phyloP scores from a whole-genome alignment of 1,140 invertebrate genomes.

The Drosophila sp. region DNA sequence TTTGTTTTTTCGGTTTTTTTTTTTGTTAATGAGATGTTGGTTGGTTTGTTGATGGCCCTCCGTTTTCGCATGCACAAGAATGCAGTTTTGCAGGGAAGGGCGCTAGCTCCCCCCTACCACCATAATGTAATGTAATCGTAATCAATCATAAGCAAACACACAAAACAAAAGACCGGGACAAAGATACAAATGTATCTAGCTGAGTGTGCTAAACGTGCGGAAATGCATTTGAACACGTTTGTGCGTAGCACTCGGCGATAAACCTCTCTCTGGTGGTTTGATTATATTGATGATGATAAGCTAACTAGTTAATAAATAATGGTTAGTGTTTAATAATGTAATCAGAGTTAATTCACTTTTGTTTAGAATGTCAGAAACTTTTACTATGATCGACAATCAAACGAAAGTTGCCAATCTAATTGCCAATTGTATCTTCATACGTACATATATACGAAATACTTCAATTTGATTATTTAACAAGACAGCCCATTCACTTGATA shows the following conservation, averaged over 20 bases:
- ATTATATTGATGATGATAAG: constrained; percentile 13
- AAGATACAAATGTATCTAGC: constrained; percentile 45
- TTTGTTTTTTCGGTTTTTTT: constrained; percentile 31
- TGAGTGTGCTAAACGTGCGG: constrained; percentile 44
- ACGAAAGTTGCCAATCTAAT: constrained; percentile 46
- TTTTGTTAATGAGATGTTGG: constrained; percentile 30
- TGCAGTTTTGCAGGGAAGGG: constrained; percentile 25
- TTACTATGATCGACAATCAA: constrained; percentile 67
- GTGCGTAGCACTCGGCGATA: constrained; percentile 60
- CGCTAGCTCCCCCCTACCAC: too few species aligned
- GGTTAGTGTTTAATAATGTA: constrained; percentile 29
- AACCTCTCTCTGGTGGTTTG: constrained; percentile 24
- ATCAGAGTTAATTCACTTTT: constrained; percentile 53
- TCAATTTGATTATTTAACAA: constrained; percentile 38
- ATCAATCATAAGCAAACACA: constrained; percentile 52
- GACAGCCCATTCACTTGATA: constrained; percentile 12
- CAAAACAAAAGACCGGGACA: constrained; percentile 26
- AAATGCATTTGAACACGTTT: constrained; percentile 79
- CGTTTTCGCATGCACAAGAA: constrained; percentile 38
- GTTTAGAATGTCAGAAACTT: constrained; percentile 61
- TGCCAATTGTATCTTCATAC: constrained; percentile 8
- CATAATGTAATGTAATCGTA: constrained; percentile 7
- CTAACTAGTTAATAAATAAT: constrained; percentile 23
- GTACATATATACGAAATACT: background rate
- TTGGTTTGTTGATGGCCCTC: background rate